Evolutionary conservation across 2,797 vertebrate species (phyloP), one percentile per base, ranked within the genome.

Genomic region (Lacerta bilineata): DNA sequence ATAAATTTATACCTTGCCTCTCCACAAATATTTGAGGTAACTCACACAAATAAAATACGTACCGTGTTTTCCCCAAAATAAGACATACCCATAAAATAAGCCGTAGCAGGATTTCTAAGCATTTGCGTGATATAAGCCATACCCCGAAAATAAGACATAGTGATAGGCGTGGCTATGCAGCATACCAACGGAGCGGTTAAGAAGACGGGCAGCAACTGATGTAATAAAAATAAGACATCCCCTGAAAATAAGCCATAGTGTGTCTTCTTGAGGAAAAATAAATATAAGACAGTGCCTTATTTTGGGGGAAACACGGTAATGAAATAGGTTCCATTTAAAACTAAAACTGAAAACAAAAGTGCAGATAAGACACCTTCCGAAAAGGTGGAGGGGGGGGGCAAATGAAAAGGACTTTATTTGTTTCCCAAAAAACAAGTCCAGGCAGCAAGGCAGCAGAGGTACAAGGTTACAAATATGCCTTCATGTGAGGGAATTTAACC

Each of bases 401-500:
- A 83, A 46, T 71, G 46, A 86, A 69, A 41, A 36, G 68, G 46
- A 6, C 15, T n/a, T 81, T 50, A 68, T 18, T 41, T 68, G 59
- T 6, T 77, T 39, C 50, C 55, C 27, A 13, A 85, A 85, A 64
- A 20, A n/a, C 8, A 29, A 23, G n/a, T 17, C 4, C 10, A 33
- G 61, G 39, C 41, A 76, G 8, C 29, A 23, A 9, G 55, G 41
- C 6, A 66, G 43, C 59, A 66, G 39, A 77, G 18, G 1, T 0
- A 23, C 61, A 64, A 64, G 13, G 50, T 15, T 17, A 8, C 59
- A 80, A 27, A 71, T 80, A 8, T 88, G 83, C 77, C 87, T 84
- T 36, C 66, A 87, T 88, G 75, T 89, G 59, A 93, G 92, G 84
- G 66, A 94, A 39, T 50, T 83, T 39, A 85, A 77, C 91, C 80